A percentile compares a stretch with the other conserved stretches of the same genome.
Evolutionary conservation across 2,113 vertebrate species (phyloP).

Genomic region (Halcyon malimbica): DNA sequence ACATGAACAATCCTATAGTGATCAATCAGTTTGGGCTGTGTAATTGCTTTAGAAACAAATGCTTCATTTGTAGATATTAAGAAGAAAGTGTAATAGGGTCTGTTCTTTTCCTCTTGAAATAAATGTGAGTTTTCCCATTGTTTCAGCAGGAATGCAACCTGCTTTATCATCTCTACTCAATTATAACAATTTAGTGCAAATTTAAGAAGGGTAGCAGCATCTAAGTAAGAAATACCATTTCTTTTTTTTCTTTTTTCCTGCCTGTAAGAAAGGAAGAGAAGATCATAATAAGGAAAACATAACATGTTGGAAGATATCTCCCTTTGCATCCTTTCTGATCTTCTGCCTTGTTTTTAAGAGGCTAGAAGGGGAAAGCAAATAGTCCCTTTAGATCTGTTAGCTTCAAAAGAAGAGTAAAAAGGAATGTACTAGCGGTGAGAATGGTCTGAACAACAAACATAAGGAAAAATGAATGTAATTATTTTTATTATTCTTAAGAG

Average conservation of each 20-base stretch:
- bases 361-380: not conserved
- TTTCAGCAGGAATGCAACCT: not conserved
- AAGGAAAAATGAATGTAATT: not conserved
- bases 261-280: not conserved
- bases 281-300: not conserved
- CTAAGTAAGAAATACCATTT: not conserved
- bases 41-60: constrained; percentile 21
- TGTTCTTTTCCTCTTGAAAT: not conserved
- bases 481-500: constrained; percentile 31
- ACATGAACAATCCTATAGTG: not conserved
- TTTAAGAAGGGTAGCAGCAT: not conserved
- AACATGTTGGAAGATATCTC: not conserved
- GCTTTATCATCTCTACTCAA: not conserved
- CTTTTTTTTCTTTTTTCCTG: not conserved
- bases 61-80: not conserved
- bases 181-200: not conserved
- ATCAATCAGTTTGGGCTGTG: not conserved
- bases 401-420: constrained; percentile 22
- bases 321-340: constrained; percentile 33
- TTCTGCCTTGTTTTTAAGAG: not conserved
- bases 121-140: not conserved
- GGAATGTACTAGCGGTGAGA: not conserved
- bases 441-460: constrained; percentile 5
- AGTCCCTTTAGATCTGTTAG: not conserved
- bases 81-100: not conserved